Conservation (phyloP, 2,888 invertebrate genomes). For the Volucella inanis region DNA sequence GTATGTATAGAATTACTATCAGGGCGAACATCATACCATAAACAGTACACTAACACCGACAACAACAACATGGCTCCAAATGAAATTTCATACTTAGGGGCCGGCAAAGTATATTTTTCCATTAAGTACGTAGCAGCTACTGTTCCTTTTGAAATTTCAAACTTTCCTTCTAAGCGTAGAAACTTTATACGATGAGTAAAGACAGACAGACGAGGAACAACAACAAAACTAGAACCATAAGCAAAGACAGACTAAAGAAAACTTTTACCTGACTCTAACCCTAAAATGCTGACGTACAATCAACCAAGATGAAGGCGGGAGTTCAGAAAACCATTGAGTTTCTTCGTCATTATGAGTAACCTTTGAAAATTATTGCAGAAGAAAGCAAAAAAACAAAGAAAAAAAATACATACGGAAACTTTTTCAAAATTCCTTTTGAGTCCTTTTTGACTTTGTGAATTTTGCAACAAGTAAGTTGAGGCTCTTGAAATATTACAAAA, state of each 20-base stretch:
- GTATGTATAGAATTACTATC: neutral
- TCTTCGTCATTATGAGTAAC: slow-evolving; percentile 55
- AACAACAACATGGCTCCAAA: slow-evolving; percentile 21
- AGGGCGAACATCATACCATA: neutral
- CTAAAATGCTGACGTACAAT: slow-evolving; percentile 54
- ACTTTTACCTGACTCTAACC: slow-evolving; percentile 58
- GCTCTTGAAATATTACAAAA: slow-evolving; percentile 54
- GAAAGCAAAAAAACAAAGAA: slow-evolving; percentile 16
- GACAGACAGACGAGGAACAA: slow-evolving; percentile 12
- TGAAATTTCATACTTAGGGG: slow-evolving; percentile 30
- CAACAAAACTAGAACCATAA: slow-evolving; percentile 11
- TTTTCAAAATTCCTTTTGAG: slow-evolving; percentile 26
- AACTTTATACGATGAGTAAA: slow-evolving; percentile 56
- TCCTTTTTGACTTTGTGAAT: slow-evolving; percentile 22
- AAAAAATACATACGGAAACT: slow-evolving; percentile 29
- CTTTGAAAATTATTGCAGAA: slow-evolving; percentile 36
- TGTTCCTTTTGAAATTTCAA: slow-evolving; percentile 59
- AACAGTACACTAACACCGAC: neutral
- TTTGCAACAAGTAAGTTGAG: slow-evolving; percentile 64
- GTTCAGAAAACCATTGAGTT: slow-evolving; percentile 60
- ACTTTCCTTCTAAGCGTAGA: slow-evolving; percentile 57
- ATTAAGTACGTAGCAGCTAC: slow-evolving; percentile 37
- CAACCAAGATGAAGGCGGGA: slow-evolving; percentile 50
- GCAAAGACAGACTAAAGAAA: slow-evolving; percentile 26
- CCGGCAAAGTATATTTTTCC: slow-evolving; percentile 23